Base-by-base conservation (phyloP, 2,888 invertebrate species). In the Hecatera dysodea region DNA sequence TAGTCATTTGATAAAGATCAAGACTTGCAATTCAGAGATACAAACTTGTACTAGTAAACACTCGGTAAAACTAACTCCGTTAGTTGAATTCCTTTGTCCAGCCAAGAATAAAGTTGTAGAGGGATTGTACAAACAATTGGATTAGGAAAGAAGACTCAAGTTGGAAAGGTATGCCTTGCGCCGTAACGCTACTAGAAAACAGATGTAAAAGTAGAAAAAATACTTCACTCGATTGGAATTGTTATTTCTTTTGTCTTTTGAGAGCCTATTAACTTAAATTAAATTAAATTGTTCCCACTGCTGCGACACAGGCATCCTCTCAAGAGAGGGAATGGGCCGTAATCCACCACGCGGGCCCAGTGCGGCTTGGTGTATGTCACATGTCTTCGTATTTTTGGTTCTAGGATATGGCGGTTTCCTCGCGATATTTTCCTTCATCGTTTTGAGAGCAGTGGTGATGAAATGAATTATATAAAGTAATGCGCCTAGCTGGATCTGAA, bases 61-160 rank as follows among this genome's bases (percentile, higher is more conserved):
- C 48, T 59, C 60, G 6, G 3, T 62, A 59, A 79, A 72, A 63
- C 46, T 53, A 59, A 62, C 52, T 63, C 29, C 17, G 52, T 68
- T 44, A 61, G 61, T 46, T 57, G 61, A 78, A 61, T 72, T 72
- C 48, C 50, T 70, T 72, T 8, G 44, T 72, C 50, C 52, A 33
- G 50, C 44, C 39, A 78, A 72, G 56, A 72, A 78, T 74, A 72
- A 39, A 74, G 17, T 61, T 46, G 56, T 78, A 62, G 79, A 78
- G 61, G 61, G 56, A 46, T 61, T 39, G 44, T 61, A 64, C 80
- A 79, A 73, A 79, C 53, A 72, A 79, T 75, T 75, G 73, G 75
- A 79, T 75, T 75, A 75, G 79, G 59, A 72, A 78, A 48, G 59
- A 74, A 78, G 55, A 56, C 55, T 75, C 50, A 22, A 56, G 60